phyloP scores from a whole-genome alignment of 2,888 invertebrate genomes.

The Synergus japonicus region DNA sequence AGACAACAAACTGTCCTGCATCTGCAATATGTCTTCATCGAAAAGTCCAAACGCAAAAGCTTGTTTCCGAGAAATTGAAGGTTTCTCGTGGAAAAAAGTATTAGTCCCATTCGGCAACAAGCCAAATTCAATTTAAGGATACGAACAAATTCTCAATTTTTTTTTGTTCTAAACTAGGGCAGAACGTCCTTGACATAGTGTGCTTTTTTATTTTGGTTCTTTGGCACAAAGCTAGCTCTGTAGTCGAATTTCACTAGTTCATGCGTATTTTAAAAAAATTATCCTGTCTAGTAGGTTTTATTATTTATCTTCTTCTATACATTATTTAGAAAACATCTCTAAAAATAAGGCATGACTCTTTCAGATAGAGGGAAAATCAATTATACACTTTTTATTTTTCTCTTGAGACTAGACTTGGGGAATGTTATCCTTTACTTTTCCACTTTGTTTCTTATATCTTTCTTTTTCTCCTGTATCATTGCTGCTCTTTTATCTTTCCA shows the following conservation, averaged over 20 bases:
- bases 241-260: not conserved
- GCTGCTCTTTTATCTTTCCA: not conserved
- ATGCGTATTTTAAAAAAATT: not conserved
- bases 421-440: not conserved
- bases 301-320: not conserved
- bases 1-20: slow-evolving; percentile 33
- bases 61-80: not conserved
- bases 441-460: not conserved
- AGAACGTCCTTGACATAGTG: not conserved
- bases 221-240: not conserved
- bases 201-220: not conserved
- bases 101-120: not conserved
- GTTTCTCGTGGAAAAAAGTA: not conserved
- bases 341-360: not conserved
- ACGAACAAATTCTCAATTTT: not conserved
- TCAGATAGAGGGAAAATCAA: not conserved
- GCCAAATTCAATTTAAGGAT: not conserved
- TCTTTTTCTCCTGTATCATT: not conserved
- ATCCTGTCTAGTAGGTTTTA: not conserved
- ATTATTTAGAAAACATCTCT: not conserved
- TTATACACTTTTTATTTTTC: slow-evolving; percentile 2
- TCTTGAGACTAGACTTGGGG: not conserved
- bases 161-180: not conserved
- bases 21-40: slow-evolving; percentile 7
- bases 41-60: not conserved